Percentiles rank a stretch among this genome's conserved stretches.
Conservation (phyloP, 2,113 vertebrate species). For the Muscicapa adusta region DNA sequence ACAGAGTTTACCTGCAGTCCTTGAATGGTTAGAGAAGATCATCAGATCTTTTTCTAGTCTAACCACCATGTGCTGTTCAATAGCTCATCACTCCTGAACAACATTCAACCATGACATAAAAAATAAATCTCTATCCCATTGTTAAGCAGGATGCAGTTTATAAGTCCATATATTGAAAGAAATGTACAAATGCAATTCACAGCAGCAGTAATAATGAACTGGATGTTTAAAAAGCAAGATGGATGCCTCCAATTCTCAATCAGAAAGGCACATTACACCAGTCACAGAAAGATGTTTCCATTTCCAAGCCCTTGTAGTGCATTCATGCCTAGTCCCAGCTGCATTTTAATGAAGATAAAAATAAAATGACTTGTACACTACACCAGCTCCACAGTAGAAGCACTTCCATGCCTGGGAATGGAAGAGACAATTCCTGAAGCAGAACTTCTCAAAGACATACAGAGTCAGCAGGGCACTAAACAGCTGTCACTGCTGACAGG, state of each 20-base stretch:
- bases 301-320: not conserved
- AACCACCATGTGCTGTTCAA: not conserved
- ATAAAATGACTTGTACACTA: not conserved
- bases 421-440: not conserved
- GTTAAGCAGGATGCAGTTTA: not conserved
- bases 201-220: not conserved
- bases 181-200: not conserved
- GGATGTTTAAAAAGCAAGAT: not conserved
- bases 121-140: not conserved
- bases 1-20: not conserved
- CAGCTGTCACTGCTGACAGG: not conserved
- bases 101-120: not conserved
- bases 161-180: not conserved
- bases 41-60: not conserved
- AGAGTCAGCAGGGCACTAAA: not conserved
- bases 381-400: not conserved
- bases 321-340: not conserved
- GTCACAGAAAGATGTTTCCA: constrained; percentile 15
- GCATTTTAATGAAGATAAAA: constrained; percentile 38
- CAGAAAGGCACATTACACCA: not conserved
- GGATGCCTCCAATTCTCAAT: not conserved
- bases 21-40: not conserved
- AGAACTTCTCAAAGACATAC: not conserved
- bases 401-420: not conserved
- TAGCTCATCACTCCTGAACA: not conserved